These are phyloP conservation scores for Chelonoidis abingdonii DNA, from an alignment of 2,113 vertebrate species.

Conservation along the genomic window DNA sequence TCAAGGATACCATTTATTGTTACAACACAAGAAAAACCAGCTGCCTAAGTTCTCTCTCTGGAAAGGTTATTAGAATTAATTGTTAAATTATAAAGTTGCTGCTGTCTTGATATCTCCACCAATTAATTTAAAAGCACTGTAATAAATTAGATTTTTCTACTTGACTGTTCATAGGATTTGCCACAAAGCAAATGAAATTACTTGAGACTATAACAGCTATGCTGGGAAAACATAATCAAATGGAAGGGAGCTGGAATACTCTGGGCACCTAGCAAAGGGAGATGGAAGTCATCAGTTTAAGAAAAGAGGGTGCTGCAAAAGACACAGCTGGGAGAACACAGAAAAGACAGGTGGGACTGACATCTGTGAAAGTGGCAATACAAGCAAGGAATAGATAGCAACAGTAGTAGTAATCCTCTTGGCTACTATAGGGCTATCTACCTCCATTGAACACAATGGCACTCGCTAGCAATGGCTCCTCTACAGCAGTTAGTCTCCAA, in stretches of 20 bases:
- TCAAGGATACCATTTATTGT: background rate
- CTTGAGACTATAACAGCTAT: background rate
- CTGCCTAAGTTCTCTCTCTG: background rate
- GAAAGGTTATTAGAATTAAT: background rate
- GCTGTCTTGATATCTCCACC: background rate
- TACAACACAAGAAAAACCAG: background rate
- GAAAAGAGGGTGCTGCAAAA: accelerated
- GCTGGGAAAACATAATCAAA: background rate
- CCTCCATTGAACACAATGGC: accelerated
- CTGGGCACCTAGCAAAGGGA: accelerated
- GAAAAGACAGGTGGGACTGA: background rate
- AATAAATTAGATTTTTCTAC: background rate
- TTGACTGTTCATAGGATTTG: background rate
- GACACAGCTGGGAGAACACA: background rate
- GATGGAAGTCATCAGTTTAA: accelerated
- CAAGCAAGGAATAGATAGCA: background rate
- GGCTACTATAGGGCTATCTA: too few relatives aligned
- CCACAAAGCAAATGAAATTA: background rate
- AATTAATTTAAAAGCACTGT: constrained; percentile 2
- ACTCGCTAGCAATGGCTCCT: too few relatives aligned
- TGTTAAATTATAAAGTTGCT: background rate
- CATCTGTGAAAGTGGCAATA: accelerated
- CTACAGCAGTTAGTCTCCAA: background rate
- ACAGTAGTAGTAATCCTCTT: too few relatives aligned
- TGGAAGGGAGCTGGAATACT: background rate